Base-by-base conservation (phyloP, 2,113 vertebrate genomes). In the Oreotragus oreotragus region DNA sequence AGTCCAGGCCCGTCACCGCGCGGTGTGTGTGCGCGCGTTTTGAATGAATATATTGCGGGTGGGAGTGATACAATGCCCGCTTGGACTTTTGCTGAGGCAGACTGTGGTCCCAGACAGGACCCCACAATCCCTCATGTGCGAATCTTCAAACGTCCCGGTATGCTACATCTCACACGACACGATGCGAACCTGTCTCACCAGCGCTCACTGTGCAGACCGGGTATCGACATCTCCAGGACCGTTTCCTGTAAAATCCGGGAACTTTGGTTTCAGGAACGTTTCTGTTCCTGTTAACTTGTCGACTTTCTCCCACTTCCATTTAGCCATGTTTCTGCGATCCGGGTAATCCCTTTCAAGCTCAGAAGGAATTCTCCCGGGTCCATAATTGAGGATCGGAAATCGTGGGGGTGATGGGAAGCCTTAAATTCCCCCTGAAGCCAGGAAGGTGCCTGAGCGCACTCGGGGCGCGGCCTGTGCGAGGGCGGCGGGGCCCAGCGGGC, bases 301-400 rank as follows among this genome's bases (percentile, higher is more conserved):
- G 9, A 60, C 49, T 55, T 93, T 96, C 90, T 94, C 87, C 73
- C 79, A 27, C 76, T 83, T 60, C 85, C 87, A 62, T 94, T 96
- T 94, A 93, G n/a, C 91, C 95, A 55, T 84, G 92, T 88, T 94
- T 86, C 76, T 64, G 70, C 49, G 66, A 88, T 94, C 95, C 27
- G 97, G 23, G 36, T 96, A 97, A 97, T 95, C 95, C 96, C 89
- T 39, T 85, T 96, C 97, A 96, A 97, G 85, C 77, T 39, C 0
- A 62, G 51, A 64, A 96, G 95, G 87, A 88, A 96, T 96, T 97
- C 97, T 96, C 90, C n/a, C 2, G 94, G 79, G 92, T 70, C 57
- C 33, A 5, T 84, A 95, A 94, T 45, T 62, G 97, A 96, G 91
- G 70, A 64, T 55, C 30, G 19, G 84, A 49, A 86, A 43, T 79